Evolutionary conservation across 2,888 invertebrate species (phyloP).

Genomic region (Miltochrista miniata): DNA sequence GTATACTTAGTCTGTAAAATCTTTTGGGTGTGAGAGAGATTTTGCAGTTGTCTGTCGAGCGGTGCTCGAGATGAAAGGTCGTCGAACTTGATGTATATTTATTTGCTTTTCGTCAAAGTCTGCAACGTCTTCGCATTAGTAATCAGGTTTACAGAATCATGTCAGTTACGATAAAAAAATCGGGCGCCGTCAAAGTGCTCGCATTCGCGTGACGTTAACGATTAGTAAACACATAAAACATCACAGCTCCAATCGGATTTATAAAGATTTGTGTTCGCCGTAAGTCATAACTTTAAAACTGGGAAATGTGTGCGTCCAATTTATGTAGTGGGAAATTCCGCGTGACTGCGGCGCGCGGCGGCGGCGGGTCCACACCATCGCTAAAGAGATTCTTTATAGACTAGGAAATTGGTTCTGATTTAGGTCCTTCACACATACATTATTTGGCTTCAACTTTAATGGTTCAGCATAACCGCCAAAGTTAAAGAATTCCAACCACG

Average conservation of each 20-base stretch:
- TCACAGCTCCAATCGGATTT: slow-evolving; percentile 4
- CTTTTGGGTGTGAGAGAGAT: too few species aligned
- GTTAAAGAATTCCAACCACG: too few species aligned
- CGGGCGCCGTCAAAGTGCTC: neutral
- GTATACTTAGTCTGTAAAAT: too few species aligned
- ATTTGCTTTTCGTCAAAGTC: neutral
- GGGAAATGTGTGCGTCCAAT: neutral
- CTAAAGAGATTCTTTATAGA: too few species aligned
- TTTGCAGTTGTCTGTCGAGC: too few species aligned
- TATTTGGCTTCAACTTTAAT: too few species aligned
- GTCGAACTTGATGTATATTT: neutral
- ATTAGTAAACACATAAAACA: slow-evolving; percentile 5
- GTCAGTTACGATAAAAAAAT: neutral
- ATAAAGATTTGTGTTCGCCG: slow-evolving; percentile 1
- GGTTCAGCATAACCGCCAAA: too few species aligned
- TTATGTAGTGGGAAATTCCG: neutral
- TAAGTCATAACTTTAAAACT: slow-evolving; percentile 1
- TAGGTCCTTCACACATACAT: too few species aligned
- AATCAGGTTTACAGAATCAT: neutral
- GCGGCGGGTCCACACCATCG: too few species aligned
- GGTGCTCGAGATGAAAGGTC: neutral
- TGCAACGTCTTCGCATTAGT: neutral
- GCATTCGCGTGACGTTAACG: neutral
- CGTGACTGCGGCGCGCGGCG: too few species aligned
- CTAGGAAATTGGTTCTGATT: too few species aligned